These are phyloP conservation scores for Caenorhabditis afra DNA, from an alignment of 2,888 invertebrate genomes.

Conservation along the genomic window DNA sequence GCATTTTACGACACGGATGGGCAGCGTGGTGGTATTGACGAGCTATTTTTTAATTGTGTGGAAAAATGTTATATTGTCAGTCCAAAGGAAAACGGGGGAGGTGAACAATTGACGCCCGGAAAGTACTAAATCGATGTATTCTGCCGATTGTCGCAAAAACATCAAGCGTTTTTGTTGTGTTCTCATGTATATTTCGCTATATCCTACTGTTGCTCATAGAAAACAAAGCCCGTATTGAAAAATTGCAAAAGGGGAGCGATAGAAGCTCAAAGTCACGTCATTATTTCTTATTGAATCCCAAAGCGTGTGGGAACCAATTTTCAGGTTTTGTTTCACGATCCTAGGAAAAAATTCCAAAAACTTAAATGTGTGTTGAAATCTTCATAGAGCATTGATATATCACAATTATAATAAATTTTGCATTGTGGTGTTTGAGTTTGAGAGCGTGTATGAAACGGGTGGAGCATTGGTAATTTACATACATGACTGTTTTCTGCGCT, in stretches of 20 bases:
- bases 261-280: too few species aligned
- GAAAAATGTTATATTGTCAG: conserved; percentile 34
- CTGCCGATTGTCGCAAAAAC: background rate
- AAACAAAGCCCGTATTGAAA: too few species aligned
- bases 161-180: too few species aligned
- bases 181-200: too few species aligned
- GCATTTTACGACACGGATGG: conserved; percentile 38
- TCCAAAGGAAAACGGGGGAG: background rate
- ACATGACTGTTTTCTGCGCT: background rate
- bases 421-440: background rate
- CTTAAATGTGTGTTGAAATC: too few species aligned
- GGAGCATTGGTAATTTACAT: background rate
- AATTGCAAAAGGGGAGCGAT: too few species aligned
- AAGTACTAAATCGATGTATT: conserved; percentile 17
- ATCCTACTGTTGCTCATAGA: too few species aligned
- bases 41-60: conserved; percentile 37
- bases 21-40: conserved; percentile 6
- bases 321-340: too few species aligned
- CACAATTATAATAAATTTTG: conserved; percentile 35
- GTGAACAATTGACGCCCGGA: conserved; percentile 8
- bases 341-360: too few species aligned
- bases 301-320: too few species aligned
- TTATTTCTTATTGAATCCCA: too few species aligned
- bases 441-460: background rate
- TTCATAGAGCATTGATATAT: background rate